Percentiles rank a stretch among this genome's conserved stretches.
These are phyloP conservation scores for Fregetta grallaria DNA, from an alignment of 2,113 vertebrate species.

Conservation along the genomic window DNA sequence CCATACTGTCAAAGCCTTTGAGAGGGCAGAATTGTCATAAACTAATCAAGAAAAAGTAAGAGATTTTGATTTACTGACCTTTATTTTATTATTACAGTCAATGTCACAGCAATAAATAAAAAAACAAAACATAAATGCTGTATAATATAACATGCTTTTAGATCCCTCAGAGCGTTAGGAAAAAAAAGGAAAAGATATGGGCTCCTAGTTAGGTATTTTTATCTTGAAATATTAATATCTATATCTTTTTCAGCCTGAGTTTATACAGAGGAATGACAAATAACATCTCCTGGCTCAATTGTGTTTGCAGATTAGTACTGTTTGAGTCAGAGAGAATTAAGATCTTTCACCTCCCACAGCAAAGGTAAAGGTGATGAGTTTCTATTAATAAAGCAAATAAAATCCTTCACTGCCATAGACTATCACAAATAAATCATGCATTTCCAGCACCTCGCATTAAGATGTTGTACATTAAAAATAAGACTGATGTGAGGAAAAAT, in stretches of 20 bases:
- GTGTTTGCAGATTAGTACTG: slow-evolving; percentile 16
- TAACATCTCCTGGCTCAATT: background rate
- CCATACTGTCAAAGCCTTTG: background rate
- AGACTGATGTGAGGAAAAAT: background rate
- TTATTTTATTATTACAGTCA: background rate
- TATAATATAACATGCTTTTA: background rate
- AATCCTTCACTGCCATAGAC: background rate
- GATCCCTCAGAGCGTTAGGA: background rate
- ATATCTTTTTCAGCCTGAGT: background rate
- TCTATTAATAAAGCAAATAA: slow-evolving; percentile 41
- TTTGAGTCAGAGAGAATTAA: slow-evolving; percentile 29
- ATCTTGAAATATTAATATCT: background rate
- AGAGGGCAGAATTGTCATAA: background rate
- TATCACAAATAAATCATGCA: background rate
- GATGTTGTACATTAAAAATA: background rate
- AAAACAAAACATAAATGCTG: background rate
- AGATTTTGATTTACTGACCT: background rate
- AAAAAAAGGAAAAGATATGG: background rate
- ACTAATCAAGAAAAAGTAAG: background rate
- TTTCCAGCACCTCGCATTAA: background rate
- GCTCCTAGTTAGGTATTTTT: background rate
- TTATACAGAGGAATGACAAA: slow-evolving; percentile 26
- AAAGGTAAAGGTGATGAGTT: slow-evolving; percentile 45
- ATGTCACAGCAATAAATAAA: background rate
- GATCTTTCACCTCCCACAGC: slow-evolving; percentile 26